A percentile compares a stretch with the other conserved stretches of the same genome.
These are phyloP conservation scores for Zaprionus kolodkinae DNA, from an alignment of 1,140 invertebrate species.

Conservation along the genomic window DNA sequence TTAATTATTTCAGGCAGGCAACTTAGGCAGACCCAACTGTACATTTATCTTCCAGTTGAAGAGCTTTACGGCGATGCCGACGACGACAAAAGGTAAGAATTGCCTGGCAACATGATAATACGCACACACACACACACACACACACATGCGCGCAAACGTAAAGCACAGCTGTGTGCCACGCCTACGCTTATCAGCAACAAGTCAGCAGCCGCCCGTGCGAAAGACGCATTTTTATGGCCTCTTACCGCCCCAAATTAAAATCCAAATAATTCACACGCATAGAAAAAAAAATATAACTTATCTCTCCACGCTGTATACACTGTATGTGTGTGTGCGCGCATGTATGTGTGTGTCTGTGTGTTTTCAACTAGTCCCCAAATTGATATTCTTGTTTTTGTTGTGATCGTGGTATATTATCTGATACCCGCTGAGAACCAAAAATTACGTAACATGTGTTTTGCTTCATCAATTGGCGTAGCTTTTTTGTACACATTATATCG, in stretches of 20 bases:
- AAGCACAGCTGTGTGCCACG: slow-evolving; percentile 37
- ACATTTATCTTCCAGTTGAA: slow-evolving; percentile 20
- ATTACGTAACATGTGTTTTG: slow-evolving; percentile 72
- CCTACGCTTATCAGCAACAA: slow-evolving; percentile 52
- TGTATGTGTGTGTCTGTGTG: slow-evolving; percentile 12
- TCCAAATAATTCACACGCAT: slow-evolving; percentile 22
- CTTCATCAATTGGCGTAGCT: slow-evolving; percentile 31
- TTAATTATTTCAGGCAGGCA: too few relatives aligned
- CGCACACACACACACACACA: slow-evolving; percentile 2
- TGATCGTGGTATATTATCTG: slow-evolving; percentile 47
- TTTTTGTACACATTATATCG: slow-evolving; percentile 5
- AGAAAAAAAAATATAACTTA: slow-evolving; percentile 35
- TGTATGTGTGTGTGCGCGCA: background rate
- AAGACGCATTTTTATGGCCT: slow-evolving; percentile 39
- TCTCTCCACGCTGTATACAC: slow-evolving; percentile 27
- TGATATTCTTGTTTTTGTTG: slow-evolving; percentile 27
- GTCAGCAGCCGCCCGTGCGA: slow-evolving; percentile 32
- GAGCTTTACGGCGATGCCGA: slow-evolving; percentile 8
- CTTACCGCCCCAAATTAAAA: slow-evolving; percentile 44
- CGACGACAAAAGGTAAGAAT: slow-evolving; percentile 30
- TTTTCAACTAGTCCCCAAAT: background rate
- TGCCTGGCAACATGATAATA: slow-evolving; percentile 49
- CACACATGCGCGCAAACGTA: background rate
- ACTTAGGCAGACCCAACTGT: slow-evolving; percentile 16
- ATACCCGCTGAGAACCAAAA: slow-evolving; percentile 19